phyloP scores from a whole-genome alignment of 1,140 invertebrate species.

The Muscidifurax raptorellus region DNA sequence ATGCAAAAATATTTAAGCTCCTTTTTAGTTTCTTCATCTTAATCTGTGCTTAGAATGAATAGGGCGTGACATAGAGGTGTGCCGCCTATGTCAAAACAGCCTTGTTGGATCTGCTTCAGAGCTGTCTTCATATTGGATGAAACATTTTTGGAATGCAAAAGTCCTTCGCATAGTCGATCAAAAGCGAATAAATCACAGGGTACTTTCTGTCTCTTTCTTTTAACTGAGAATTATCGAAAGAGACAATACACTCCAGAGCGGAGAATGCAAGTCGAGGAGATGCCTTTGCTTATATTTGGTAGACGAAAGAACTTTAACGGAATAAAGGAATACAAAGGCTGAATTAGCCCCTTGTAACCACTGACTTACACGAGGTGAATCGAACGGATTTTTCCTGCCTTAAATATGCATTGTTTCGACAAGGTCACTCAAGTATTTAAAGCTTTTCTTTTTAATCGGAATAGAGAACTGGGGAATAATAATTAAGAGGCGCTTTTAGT shows the following conservation, averaged over 20 bases:
- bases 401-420: slow-evolving; percentile 45
- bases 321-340: slow-evolving; percentile 22
- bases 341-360: slow-evolving; percentile 39
- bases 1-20: too few species aligned
- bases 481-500: slow-evolving; percentile 6
- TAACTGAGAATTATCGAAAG: slow-evolving; percentile 20
- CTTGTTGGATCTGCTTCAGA: too few species aligned
- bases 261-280: background rate
- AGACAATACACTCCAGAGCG: slow-evolving; percentile 15
- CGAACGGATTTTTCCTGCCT: slow-evolving; percentile 10
- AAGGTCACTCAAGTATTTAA: slow-evolving; percentile 11
- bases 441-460: background rate
- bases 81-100: too few species aligned
- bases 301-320: slow-evolving; percentile 28
- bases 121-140: too few species aligned
- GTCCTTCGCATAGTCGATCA: too few species aligned
- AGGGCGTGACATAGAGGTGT: too few species aligned
- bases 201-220: slow-evolving; percentile 4
- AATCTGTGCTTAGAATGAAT: too few species aligned
- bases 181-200: slow-evolving; percentile 42
- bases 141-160: too few species aligned
- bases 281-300: slow-evolving; percentile 50
- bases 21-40: too few species aligned
- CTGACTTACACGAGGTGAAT: background rate
- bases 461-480: background rate